Conservation (phyloP, 2,888 invertebrate genomes). For the Meghimatium bilineatum region DNA sequence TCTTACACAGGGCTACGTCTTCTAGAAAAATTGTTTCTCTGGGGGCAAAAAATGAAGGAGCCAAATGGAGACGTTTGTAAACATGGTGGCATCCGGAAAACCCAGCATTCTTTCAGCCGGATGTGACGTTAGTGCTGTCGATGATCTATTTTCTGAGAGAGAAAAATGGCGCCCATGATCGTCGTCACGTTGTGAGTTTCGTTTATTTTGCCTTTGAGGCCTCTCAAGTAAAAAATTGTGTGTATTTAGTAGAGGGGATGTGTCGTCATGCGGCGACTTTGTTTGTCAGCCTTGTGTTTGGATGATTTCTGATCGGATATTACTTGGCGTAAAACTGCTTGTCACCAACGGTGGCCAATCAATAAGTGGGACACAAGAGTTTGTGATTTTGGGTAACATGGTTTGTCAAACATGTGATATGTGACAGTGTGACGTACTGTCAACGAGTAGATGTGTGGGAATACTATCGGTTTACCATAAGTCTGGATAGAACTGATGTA, state of each 20-base stretch:
- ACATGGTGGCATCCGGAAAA: constrained; percentile 43
- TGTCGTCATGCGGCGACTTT: constrained; percentile 32
- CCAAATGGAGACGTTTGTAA: constrained; percentile 48
- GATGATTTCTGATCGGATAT: constrained; percentile 38
- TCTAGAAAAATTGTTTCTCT: constrained; percentile 46
- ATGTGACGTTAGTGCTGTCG: constrained; percentile 44
- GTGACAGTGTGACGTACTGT: background rate
- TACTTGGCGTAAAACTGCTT: constrained; percentile 21
- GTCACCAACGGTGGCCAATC: background rate
- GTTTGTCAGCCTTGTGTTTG: constrained; percentile 33
- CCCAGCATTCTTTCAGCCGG: constrained; percentile 42
- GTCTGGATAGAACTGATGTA: background rate
- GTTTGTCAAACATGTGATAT: background rate
- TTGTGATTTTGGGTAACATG: background rate
- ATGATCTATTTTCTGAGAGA: constrained; percentile 26
- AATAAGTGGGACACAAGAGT: background rate
- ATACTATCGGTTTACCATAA: background rate
- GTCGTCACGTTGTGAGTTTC: constrained; percentile 15
- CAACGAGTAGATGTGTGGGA: background rate
- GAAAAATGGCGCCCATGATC: constrained; percentile 19
- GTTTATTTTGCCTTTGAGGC: constrained; percentile 39
- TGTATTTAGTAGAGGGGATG: constrained; percentile 36
- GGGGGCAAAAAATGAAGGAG: constrained; percentile 49
- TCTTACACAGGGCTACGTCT: constrained; percentile 36
- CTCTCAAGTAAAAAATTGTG: constrained; percentile 37